Evolutionary conservation across 2,797 vertebrate genomes (phyloP).

Genomic region (Oreortyx pictus): DNA sequence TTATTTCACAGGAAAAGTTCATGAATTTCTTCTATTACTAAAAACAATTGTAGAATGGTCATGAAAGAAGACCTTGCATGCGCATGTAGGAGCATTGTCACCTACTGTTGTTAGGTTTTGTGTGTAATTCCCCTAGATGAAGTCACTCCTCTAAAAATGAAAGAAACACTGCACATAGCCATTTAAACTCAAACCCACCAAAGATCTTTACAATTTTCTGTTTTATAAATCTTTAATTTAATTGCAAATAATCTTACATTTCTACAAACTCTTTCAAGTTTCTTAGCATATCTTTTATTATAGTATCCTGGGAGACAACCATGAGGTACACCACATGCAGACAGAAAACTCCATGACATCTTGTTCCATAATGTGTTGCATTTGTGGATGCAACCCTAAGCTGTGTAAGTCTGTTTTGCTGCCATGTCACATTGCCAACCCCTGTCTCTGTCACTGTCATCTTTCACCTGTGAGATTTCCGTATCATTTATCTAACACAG

Average conservation of each 20-base stretch:
- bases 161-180: not conserved
- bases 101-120: not conserved
- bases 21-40: not conserved
- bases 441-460: not conserved
- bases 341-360: not conserved
- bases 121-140: not conserved
- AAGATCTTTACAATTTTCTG: not conserved
- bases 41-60: not conserved
- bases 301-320: not conserved
- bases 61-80: not conserved
- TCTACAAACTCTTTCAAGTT: not conserved
- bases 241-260: not conserved
- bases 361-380: not conserved
- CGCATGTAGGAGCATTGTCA: not conserved
- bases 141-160: not conserved
- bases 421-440: not conserved
- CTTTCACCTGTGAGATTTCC: not conserved
- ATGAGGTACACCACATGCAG: not conserved
- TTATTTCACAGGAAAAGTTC: not conserved
- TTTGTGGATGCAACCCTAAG: not conserved
- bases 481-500: not conserved
- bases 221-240: not conserved
- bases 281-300: not conserved
- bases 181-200: not conserved
- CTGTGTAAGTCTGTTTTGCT: not conserved